Conservation (phyloP, 2,888 invertebrate species). For the Drosophila anceps region DNA sequence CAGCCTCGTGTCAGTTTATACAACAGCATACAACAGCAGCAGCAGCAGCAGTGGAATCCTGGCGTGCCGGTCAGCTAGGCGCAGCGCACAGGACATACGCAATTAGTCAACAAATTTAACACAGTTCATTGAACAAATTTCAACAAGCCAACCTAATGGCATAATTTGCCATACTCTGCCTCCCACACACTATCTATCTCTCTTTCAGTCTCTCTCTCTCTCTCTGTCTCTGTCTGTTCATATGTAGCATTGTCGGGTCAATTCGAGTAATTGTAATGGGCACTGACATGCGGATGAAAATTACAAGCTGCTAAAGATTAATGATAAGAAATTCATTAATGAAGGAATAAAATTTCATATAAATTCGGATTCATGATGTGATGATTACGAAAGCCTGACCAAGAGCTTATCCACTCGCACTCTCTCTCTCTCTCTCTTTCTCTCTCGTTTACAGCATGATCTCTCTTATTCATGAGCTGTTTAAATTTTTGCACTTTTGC, state of each 20-base stretch:
- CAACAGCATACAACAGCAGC: conserved; percentile 22
- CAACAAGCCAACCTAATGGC: conserved; percentile 67
- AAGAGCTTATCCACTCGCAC: neutral
- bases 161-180: conserved; percentile 68
- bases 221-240: neutral
- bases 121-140: conserved; percentile 75
- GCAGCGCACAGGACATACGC: conserved; percentile 55
- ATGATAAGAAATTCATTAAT: conserved; percentile 68
- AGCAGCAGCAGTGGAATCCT: neutral
- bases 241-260: conserved; percentile 22
- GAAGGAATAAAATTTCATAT: conserved; percentile 37
- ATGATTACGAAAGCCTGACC: conserved; percentile 14
- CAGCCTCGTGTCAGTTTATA: conserved; percentile 37
- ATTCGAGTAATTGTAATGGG: conserved; percentile 63
- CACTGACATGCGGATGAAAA: conserved; percentile 15
- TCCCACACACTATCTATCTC: neutral
- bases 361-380: conserved; percentile 8
- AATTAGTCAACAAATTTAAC: conserved; percentile 75
- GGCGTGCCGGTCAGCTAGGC: conserved; percentile 6
- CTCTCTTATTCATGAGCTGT: conserved; percentile 64
- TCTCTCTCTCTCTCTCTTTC: neutral
- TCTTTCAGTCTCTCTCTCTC: neutral
- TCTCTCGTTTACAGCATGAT: neutral
- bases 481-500: conserved; percentile 60
- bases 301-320: conserved; percentile 61